phyloP scores from a whole-genome alignment of 2,888 invertebrate genomes.

The Cryptus armator region DNA sequence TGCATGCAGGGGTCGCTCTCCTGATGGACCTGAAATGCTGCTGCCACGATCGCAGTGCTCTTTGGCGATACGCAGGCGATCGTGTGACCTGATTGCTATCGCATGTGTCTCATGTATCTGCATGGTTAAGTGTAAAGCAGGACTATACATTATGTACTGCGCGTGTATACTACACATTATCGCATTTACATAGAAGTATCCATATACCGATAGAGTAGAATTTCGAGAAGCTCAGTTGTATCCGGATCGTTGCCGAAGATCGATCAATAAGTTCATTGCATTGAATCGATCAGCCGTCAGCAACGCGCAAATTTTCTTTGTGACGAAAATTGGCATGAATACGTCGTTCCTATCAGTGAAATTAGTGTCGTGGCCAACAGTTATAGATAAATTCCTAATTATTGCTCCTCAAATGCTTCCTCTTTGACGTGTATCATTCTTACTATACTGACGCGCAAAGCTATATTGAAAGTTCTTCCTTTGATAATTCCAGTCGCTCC shows the following conservation, averaged over 20 bases:
- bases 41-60: conserved; percentile 47
- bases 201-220: conserved; percentile 61
- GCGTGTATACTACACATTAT: not conserved
- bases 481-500: conserved; percentile 39
- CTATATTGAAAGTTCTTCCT: conserved; percentile 18
- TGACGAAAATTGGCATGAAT: conserved; percentile 77
- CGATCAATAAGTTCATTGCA: conserved; percentile 77
- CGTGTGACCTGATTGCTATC: conserved; percentile 55
- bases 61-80: conserved; percentile 46
- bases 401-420: conserved; percentile 26
- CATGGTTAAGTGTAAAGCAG: not conserved
- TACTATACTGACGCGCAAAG: not conserved
- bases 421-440: not conserved
- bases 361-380: conserved; percentile 34
- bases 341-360: conserved; percentile 62
- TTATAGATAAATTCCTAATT: conserved; percentile 45
- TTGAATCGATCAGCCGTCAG: conserved; percentile 72
- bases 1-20: conserved; percentile 22
- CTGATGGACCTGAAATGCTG: conserved; percentile 40
- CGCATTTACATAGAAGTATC: no score
- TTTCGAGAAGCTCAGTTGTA: conserved; percentile 77
- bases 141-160: not conserved
- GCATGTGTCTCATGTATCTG: conserved; percentile 23
- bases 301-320: conserved; percentile 74
- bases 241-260: conserved; percentile 72